Evolutionary conservation across 1,140 invertebrate species (phyloP).

Genomic region (Chionoecetes opilio): DNA sequence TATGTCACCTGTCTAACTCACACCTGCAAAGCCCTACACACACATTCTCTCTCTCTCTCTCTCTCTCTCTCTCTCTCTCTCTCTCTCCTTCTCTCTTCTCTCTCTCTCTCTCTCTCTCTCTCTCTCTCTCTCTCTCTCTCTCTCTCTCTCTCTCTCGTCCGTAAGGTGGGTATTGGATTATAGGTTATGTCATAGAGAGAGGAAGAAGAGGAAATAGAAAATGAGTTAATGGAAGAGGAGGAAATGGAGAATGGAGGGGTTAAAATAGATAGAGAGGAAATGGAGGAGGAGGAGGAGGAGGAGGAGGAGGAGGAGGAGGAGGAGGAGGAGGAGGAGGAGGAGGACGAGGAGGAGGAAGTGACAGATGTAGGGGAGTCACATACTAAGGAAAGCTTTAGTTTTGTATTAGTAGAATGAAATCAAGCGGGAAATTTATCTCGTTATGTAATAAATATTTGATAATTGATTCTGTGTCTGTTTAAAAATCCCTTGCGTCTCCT

Average conservation of each 20-base stretch:
- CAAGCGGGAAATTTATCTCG: too few relatives aligned
- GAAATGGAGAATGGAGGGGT: background rate
- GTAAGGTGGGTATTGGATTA: background rate
- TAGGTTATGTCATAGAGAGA: background rate
- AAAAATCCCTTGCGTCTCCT: too few relatives aligned
- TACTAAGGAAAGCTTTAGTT: background rate
- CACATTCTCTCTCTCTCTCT: background rate
- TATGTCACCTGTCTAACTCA: background rate
- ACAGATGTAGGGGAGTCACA: background rate
- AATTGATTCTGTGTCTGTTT: too few relatives aligned
- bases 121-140: conserved; percentile 27
- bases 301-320: background rate
- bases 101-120: conserved; percentile 16
- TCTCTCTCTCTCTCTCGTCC: background rate
- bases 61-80: conserved; percentile 23
- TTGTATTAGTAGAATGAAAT: background rate
- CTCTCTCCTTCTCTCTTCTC: too few relatives aligned
- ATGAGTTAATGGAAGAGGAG: background rate
- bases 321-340: background rate
- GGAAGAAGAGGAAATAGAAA: conserved; percentile 6
- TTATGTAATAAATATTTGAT: too few relatives aligned
- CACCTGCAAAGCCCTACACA: background rate
- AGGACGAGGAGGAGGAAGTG: background rate
- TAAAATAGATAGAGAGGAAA: conserved; percentile 5
- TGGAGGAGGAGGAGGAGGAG: conserved; percentile 1